These are phyloP conservation scores for Malacoctenus gilli DNA, from an alignment of 2,797 vertebrate species.

Conservation along the genomic window DNA sequence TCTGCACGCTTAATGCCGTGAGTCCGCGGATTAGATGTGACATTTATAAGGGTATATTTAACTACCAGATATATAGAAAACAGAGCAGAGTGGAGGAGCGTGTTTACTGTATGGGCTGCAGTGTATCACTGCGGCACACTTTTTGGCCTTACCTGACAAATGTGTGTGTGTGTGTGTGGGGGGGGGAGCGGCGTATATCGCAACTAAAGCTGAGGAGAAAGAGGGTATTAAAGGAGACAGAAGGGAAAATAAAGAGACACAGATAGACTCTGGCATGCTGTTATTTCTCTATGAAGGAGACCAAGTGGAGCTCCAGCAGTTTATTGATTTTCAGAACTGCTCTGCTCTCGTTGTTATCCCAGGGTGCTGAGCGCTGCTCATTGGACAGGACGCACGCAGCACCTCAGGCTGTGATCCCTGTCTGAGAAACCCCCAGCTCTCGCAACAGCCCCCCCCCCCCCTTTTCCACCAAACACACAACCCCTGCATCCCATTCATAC, in stretches of 20 bases:
- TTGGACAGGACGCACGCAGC: constrained; percentile 71
- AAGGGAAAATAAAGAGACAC: constrained; percentile 40
- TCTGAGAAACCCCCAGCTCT: constrained; percentile 60
- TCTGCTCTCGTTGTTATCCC: constrained; percentile 71
- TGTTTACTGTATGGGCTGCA: constrained; percentile 35
- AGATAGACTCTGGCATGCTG: constrained; percentile 59
- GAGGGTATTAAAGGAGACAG: constrained; percentile 28
- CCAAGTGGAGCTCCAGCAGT: constrained; percentile 64
- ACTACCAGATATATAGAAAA: constrained; percentile 56
- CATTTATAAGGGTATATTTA: constrained; percentile 79
- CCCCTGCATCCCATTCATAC: constrained; percentile 46
- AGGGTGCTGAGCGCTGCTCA: constrained; percentile 66
- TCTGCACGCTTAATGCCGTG: constrained; percentile 65
- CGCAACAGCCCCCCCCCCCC: constrained; percentile 60
- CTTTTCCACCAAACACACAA: too few relatives aligned
- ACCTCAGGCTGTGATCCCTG: constrained; percentile 73
- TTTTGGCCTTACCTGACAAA: constrained; percentile 9
- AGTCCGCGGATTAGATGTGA: constrained; percentile 78
- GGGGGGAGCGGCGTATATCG: constrained; percentile 26
- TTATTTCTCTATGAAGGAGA: constrained; percentile 70
- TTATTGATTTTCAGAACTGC: constrained; percentile 78
- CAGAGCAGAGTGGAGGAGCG: constrained; percentile 33
- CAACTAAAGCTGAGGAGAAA: constrained; percentile 23
- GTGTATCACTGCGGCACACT: neutral
- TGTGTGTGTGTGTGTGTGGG: constrained; percentile 4